These are phyloP conservation scores for Phortica variegata DNA, from an alignment of 1,140 invertebrate genomes.

Conservation along the genomic window DNA sequence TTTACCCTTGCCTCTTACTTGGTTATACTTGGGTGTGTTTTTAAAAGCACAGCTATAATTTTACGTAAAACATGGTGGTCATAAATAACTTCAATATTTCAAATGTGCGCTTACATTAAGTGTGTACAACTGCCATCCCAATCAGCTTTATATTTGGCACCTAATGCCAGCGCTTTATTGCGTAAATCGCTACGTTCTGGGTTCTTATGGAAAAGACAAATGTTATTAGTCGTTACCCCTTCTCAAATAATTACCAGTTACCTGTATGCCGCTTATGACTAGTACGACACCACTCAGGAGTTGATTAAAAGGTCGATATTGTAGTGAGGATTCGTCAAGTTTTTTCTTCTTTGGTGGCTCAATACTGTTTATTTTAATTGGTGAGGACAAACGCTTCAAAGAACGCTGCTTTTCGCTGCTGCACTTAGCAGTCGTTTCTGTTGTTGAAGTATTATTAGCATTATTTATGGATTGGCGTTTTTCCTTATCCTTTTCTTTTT, in stretches of 20 bases:
- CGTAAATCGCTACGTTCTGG: conserved; percentile 71
- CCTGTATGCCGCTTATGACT: conserved; percentile 78
- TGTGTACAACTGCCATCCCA: conserved; percentile 77
- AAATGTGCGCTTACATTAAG: conserved; percentile 25
- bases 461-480: conserved; percentile 23
- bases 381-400: conserved; percentile 26
- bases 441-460: conserved; percentile 4
- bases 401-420: neutral
- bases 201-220: conserved; percentile 61
- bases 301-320: conserved; percentile 61
- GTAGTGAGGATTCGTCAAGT: conserved; percentile 7
- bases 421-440: neutral
- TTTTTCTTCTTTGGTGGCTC: conserved; percentile 28
- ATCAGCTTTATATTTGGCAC: conserved; percentile 75
- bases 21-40: conserved; percentile 83
- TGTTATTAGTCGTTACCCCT: neutral
- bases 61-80: neutral
- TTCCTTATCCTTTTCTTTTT: conserved; percentile 21
- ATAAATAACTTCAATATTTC: too few species aligned
- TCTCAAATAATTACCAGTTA: neutral
- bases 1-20: conserved; percentile 69
- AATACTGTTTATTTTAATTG: conserved; percentile 2
- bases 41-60: conserved; percentile 76
- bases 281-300: conserved; percentile 71
- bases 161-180: conserved; percentile 72